phyloP scores from a whole-genome alignment of 1,140 invertebrate genomes.

The Helicoverpa armigera region DNA sequence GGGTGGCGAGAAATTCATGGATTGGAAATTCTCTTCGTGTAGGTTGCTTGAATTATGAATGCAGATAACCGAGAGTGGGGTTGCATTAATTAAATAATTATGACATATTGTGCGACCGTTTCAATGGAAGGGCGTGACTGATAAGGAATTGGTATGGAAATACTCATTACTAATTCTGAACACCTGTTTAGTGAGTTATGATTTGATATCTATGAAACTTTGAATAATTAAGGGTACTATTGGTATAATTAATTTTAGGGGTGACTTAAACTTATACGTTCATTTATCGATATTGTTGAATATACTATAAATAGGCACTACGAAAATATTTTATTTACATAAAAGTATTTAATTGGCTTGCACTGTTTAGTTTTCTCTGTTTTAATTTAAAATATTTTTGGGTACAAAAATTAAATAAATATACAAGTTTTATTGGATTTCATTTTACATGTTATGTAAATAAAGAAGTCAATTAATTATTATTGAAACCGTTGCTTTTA shows the following conservation, averaged over 20 bases:
- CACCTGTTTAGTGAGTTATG: slow-evolving; percentile 53
- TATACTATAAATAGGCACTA: too few relatives aligned
- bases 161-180: slow-evolving; percentile 61
- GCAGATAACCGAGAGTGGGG: slow-evolving; percentile 74
- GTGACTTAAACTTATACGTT: background rate
- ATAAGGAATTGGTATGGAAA: slow-evolving; percentile 68
- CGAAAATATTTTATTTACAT: too few relatives aligned
- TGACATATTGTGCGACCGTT: slow-evolving; percentile 83
- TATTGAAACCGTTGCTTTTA: background rate
- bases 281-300: background rate
- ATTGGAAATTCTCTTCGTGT: slow-evolving; percentile 54
- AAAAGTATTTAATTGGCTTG: too few relatives aligned
- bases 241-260: slow-evolving; percentile 25
- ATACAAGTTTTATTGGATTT: too few relatives aligned
- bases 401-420: too few relatives aligned
- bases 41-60: slow-evolving; percentile 77
- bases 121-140: slow-evolving; percentile 78
- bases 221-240: slow-evolving; percentile 26
- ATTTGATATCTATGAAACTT: slow-evolving; percentile 49
- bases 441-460: too few relatives aligned
- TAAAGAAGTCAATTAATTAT: background rate
- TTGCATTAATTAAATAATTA: slow-evolving; percentile 84
- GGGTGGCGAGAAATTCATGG: slow-evolving; percentile 10
- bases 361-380: too few relatives aligned
- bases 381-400: too few relatives aligned